A percentile compares a stretch with the other conserved stretches of the same genome.
Conservation (phyloP, 53 echinoderm and acorn worm genomes). For the Patiria pectinifera region DNA sequence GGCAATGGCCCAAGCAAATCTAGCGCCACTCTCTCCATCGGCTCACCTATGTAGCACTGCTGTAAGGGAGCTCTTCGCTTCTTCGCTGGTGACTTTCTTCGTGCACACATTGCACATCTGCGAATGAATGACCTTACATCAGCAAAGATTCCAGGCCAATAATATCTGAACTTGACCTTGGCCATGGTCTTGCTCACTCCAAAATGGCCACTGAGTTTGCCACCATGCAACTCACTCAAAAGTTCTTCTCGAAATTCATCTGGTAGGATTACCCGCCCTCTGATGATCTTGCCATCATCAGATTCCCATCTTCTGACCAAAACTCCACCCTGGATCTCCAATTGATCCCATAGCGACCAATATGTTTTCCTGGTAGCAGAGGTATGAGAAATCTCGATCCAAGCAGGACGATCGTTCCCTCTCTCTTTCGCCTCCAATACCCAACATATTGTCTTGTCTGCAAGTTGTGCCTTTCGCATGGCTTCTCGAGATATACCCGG, state of each 20-base stretch:
- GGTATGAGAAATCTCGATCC: background rate
- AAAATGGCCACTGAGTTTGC: conserved; percentile 46
- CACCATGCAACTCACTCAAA: conserved; percentile 59
- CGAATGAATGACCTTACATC: conserved; percentile 24
- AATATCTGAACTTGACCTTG: conserved; percentile 17
- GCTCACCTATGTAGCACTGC: conserved; percentile 4
- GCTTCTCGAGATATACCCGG: background rate
- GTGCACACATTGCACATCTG: conserved; percentile 52
- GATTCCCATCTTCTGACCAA: conserved; percentile 42
- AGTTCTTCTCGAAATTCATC: conserved; percentile 1
- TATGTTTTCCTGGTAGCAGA: conserved; percentile 38
- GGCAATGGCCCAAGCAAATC: conserved; percentile 48
- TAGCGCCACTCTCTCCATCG: conserved; percentile 66
- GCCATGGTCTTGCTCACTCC: conserved; percentile 49
- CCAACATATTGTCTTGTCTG: conserved; percentile 9
- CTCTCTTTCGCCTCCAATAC: background rate
- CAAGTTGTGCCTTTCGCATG: background rate
- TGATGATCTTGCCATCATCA: background rate
- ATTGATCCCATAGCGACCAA: no score
- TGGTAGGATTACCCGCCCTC: conserved; percentile 46
- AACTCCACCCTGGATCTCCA: background rate
- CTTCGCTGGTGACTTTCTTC: conserved; percentile 52
- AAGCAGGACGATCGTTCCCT: conserved; percentile 33
- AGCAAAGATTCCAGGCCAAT: background rate
- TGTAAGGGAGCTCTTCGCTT: conserved; percentile 37